A percentile compares a stretch with the other conserved stretches of the same genome.
phyloP scores from a whole-genome alignment of 2,113 vertebrate species.

The Pontoporia blainvillei region DNA sequence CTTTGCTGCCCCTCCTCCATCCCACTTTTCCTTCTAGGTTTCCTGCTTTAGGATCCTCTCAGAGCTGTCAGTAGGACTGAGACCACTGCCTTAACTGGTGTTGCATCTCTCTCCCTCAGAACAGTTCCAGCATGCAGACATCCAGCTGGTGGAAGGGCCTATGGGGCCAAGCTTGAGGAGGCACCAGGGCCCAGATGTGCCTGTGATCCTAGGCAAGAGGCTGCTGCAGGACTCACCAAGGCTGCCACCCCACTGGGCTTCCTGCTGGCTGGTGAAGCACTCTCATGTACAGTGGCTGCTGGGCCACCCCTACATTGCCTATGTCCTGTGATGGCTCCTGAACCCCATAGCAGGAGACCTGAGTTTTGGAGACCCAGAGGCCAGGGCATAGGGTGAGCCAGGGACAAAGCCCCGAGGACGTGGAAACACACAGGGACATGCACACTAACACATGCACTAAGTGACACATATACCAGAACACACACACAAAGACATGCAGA shows the following conservation, averaged over 20 bases:
- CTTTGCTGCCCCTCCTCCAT: background rate
- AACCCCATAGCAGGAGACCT: background rate
- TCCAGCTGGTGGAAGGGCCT: constrained; percentile 69
- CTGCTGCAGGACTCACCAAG: constrained; percentile 80
- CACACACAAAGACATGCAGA: background rate
- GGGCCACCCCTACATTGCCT: constrained; percentile 81
- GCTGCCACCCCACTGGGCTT: constrained; percentile 70
- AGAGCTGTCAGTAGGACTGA: background rate
- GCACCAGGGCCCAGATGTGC: constrained; percentile 53
- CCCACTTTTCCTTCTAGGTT: background rate
- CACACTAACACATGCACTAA: background rate
- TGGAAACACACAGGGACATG: background rate
- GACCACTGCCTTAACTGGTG: background rate
- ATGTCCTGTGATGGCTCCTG: constrained; percentile 73
- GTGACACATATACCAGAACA: background rate
- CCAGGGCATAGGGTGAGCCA: background rate
- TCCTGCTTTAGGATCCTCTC: background rate
- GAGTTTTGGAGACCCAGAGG: background rate
- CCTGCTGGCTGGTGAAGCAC: constrained; percentile 86
- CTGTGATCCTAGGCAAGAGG: constrained; percentile 82
- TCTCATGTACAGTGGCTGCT: constrained; percentile 80
- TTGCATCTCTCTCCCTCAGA: constrained; percentile 70
- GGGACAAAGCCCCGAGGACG: background rate
- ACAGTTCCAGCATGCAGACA: constrained; percentile 83
- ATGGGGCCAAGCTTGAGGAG: constrained; percentile 18